Evolutionary conservation across 37 sponge, comb jelly and placozoan species (phyloP).

Genomic region (Oopsacas minuta): DNA sequence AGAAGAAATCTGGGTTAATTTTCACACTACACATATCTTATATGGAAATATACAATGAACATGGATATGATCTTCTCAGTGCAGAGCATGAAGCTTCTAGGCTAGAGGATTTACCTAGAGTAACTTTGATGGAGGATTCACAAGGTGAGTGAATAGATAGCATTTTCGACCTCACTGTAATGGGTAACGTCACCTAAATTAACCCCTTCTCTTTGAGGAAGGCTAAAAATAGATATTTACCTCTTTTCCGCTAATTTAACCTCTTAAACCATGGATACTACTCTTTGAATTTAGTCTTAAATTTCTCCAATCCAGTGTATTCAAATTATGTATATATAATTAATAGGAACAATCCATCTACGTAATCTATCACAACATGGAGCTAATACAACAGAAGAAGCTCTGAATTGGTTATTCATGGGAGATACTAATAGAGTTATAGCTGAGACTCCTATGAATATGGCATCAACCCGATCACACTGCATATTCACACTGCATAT

Average conservation of each 20-base stretch:
- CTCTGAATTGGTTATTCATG: slow-evolving; percentile 92
- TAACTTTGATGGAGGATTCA: slow-evolving; percentile 55
- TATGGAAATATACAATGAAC: slow-evolving; percentile 92
- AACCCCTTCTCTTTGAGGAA: too few relatives aligned
- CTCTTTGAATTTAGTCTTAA: too few relatives aligned
- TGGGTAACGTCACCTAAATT: too few relatives aligned
- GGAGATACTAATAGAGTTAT: slow-evolving; percentile 99
- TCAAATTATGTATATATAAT: too few relatives aligned
- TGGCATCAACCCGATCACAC: slow-evolving; percentile 98
- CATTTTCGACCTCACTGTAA: too few relatives aligned
- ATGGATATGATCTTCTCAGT: slow-evolving; percentile 86
- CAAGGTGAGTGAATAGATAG: too few relatives aligned
- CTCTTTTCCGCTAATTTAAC: too few relatives aligned
- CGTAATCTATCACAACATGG: slow-evolving; percentile 81
- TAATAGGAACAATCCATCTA: slow-evolving; percentile 42
- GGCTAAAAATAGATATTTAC: too few relatives aligned
- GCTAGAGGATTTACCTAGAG: slow-evolving; percentile 83
- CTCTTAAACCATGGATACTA: too few relatives aligned
- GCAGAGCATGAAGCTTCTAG: slow-evolving; percentile 75
- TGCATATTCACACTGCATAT: slow-evolving; percentile 96
- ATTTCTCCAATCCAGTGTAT: too few relatives aligned
- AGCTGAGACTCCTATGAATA: slow-evolving; percentile 99
- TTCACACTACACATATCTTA: slow-evolving; percentile 89
- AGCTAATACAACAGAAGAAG: slow-evolving; percentile 87
- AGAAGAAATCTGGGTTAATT: slow-evolving; percentile 51